phyloP scores from a whole-genome alignment of 2,113 vertebrate species.

The Tonatia bakeri region DNA sequence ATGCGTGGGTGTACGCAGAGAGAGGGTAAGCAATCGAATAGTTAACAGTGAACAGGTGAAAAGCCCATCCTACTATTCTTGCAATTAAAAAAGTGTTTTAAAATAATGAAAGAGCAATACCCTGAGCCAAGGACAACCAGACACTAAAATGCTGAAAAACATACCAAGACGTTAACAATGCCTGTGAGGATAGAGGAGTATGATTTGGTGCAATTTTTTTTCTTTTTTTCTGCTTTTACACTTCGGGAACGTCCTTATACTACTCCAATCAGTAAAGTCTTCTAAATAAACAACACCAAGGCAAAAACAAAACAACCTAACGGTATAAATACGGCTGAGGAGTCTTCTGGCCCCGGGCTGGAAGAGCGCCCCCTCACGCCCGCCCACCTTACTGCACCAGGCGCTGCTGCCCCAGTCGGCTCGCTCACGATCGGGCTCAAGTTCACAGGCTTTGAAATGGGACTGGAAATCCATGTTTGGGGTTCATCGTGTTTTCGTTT shows the following conservation, averaged over 20 bases:
- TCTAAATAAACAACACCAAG: background rate
- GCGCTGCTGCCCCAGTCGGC: background rate
- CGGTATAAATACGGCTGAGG: background rate
- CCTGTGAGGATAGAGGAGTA: background rate
- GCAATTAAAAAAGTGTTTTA: background rate
- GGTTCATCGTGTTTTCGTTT: background rate
- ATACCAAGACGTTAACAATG: background rate
- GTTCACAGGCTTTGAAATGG: background rate
- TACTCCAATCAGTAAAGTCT: background rate
- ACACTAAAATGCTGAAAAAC: background rate
- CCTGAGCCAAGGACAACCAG: background rate
- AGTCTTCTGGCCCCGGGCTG: background rate
- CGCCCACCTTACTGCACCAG: background rate
- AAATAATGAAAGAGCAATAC: background rate
- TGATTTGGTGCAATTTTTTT: background rate
- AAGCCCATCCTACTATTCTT: background rate
- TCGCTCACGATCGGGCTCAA: background rate
- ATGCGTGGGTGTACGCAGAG: background rate
- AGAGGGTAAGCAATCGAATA: background rate
- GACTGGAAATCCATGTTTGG: background rate
- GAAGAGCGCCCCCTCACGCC: background rate
- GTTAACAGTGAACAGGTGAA: background rate
- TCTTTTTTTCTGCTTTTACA: background rate
- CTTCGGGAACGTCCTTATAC: background rate
- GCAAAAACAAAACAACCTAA: background rate